Conservation (phyloP, 2,888 invertebrate species). For the Ametastegia equiseti region DNA sequence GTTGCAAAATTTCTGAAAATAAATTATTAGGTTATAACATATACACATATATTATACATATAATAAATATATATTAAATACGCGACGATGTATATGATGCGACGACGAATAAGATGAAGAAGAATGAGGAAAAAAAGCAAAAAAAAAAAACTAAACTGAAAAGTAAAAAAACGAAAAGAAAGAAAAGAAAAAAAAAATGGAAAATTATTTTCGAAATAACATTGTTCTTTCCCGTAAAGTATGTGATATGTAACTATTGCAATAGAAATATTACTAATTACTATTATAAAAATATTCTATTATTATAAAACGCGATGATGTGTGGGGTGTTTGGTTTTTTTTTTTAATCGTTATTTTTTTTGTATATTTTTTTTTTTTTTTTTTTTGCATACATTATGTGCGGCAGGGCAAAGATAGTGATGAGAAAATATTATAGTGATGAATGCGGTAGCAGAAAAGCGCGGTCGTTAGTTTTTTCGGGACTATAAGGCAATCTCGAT, state of each 20-base stretch:
- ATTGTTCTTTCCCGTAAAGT: slow-evolving; percentile 62
- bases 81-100: background rate
- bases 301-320: slow-evolving; percentile 55
- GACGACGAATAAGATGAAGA: background rate
- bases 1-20: slow-evolving; percentile 43
- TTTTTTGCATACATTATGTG: background rate
- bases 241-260: slow-evolving; percentile 73
- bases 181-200: background rate
- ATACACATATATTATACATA: background rate
- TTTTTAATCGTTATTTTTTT: background rate
- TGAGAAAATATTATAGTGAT: too few relatives aligned
- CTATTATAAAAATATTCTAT: slow-evolving; percentile 61
- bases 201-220: slow-evolving; percentile 55
- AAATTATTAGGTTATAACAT: background rate
- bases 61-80: background rate
- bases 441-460: too few relatives aligned
- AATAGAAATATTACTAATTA: slow-evolving; percentile 68
- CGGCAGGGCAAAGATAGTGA: background rate
- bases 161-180: background rate
- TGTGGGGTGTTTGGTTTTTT: slow-evolving; percentile 30
- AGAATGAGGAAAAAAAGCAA: background rate
- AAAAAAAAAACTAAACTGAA: background rate
- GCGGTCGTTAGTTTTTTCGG: too few relatives aligned
- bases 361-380: background rate
- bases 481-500: too few relatives aligned